phyloP scores from a whole-genome alignment of 2,113 vertebrate species.

The Gambusia holbrooki region DNA sequence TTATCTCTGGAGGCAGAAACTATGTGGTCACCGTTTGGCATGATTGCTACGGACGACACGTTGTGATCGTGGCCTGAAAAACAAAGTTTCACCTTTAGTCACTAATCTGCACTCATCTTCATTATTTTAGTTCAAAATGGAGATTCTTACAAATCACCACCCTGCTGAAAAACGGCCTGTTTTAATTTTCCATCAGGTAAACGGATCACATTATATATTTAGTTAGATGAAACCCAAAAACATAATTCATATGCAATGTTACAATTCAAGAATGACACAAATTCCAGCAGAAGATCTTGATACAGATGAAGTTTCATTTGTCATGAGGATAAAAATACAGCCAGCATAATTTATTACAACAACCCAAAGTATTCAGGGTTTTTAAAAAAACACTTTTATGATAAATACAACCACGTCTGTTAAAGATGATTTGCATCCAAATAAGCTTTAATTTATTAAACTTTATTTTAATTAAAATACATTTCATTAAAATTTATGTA shows the following conservation, averaged over 20 bases:
- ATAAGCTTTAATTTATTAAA: too few species aligned
- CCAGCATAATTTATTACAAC: too few species aligned
- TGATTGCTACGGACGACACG: conserved; percentile 98
- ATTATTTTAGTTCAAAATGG: background rate
- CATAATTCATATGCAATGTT: background rate
- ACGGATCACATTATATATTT: background rate
- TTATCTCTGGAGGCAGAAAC: conserved; percentile 99
- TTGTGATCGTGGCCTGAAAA: conserved; percentile 96
- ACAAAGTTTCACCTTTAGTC: conserved; percentile 26
- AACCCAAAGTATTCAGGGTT: too few species aligned
- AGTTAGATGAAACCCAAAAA: background rate
- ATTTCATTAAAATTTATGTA: too few species aligned
- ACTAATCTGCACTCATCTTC: background rate
- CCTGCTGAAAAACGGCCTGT: background rate
- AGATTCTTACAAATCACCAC: background rate
- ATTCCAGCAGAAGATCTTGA: too few species aligned
- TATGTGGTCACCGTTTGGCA: conserved; percentile 99
- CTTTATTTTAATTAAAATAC: too few species aligned
- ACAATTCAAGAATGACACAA: too few species aligned
- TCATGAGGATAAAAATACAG: too few species aligned
- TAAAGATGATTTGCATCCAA: too few species aligned
- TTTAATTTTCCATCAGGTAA: background rate
- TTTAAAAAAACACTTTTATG: too few species aligned
- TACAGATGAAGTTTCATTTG: too few species aligned
- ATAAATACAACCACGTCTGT: too few species aligned